These are phyloP conservation scores for Staurois parvus DNA, from an alignment of 2,797 vertebrate species.

Conservation along the genomic window DNA sequence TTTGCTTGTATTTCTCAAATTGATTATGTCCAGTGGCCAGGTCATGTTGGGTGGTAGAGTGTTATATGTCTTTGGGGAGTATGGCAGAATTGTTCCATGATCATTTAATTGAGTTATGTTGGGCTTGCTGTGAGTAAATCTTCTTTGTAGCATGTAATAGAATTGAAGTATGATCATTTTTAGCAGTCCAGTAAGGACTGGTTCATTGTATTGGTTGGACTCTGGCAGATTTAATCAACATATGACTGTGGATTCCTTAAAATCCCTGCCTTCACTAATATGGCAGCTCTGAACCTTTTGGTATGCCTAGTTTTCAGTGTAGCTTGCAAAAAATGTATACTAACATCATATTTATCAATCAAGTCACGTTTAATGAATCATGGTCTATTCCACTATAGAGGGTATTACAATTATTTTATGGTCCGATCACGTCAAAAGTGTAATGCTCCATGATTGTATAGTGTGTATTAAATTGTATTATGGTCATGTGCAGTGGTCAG, in stretches of 20 bases:
- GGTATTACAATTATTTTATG: background rate
- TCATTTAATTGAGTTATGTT: background rate
- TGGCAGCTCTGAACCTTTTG: background rate
- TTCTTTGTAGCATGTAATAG: background rate
- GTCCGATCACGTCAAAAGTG: background rate
- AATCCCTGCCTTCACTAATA: background rate
- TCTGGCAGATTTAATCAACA: background rate
- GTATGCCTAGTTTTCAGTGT: background rate
- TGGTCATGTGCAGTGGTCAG: background rate
- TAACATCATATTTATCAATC: background rate
- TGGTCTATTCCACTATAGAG: background rate
- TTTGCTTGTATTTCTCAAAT: no score
- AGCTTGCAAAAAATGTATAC: background rate
- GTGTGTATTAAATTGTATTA: background rate
- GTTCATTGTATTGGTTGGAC: background rate
- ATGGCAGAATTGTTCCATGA: background rate
- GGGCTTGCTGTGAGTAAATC: background rate
- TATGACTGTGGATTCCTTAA: background rate
- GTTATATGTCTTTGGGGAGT: no score
- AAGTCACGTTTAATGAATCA: background rate
- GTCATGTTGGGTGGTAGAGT: no score
- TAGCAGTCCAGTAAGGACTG: no score
- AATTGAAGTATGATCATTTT: background rate
- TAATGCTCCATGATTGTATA: background rate
- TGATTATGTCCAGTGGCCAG: no score